phyloP scores from a whole-genome alignment of 35 echinoderm and acorn worm genomes.

The Nesometra sesokonis region DNA sequence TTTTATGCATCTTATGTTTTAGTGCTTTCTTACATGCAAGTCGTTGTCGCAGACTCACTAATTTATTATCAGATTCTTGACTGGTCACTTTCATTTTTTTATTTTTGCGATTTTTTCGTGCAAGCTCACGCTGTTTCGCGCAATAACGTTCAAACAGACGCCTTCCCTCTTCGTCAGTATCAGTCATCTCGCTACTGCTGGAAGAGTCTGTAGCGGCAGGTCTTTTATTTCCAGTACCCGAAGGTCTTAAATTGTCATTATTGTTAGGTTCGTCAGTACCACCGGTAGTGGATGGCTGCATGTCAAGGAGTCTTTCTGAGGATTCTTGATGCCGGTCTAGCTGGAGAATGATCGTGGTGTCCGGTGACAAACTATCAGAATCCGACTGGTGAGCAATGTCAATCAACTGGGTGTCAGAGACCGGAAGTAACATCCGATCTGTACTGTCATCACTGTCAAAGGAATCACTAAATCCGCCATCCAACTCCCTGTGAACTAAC shows the following conservation, averaged over 20 bases:
- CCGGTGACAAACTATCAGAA: background rate
- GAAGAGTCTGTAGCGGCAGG: background rate
- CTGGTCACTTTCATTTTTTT: background rate
- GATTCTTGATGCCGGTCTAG: background rate
- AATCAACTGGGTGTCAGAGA: background rate
- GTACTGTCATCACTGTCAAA: slow-evolving; percentile 49
- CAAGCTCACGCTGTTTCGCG: background rate
- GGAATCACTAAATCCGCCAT: slow-evolving; percentile 78
- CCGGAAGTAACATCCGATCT: background rate
- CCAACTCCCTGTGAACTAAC: slow-evolving; percentile 79
- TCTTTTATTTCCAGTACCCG: background rate
- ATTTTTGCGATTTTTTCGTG: background rate
- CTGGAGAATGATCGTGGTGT: background rate
- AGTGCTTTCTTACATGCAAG: background rate
- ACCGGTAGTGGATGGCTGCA: background rate
- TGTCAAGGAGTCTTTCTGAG: background rate
- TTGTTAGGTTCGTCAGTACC: background rate
- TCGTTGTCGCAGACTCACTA: background rate
- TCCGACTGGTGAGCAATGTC: background rate
- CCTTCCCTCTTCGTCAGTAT: background rate
- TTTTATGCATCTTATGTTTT: background rate
- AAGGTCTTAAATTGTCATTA: background rate
- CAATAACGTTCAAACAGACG: background rate
- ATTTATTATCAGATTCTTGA: background rate
- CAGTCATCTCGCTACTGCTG: background rate